These are phyloP conservation scores for Hydriomena furcata DNA, from an alignment of 2,888 invertebrate species.

Conservation along the genomic window DNA sequence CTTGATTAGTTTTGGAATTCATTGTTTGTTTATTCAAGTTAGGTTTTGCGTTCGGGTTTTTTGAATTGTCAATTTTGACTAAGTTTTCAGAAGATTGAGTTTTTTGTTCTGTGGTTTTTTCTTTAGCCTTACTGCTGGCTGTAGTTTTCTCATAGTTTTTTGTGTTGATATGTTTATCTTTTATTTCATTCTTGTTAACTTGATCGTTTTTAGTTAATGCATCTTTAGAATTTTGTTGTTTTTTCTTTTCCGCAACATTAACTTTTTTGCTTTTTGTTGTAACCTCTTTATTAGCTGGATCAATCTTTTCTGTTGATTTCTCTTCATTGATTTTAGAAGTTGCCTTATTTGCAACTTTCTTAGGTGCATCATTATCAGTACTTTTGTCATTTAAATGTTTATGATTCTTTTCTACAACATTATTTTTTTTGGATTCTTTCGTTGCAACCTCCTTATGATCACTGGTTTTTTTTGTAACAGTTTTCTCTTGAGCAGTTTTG, in stretches of 20 bases:
- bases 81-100: constrained; percentile 10
- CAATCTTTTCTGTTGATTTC: background rate
- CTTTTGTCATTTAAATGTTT: too few species aligned
- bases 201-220: background rate
- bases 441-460: background rate
- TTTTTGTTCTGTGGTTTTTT: background rate
- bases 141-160: constrained; percentile 1
- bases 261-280: constrained; percentile 1
- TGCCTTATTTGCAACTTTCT: constrained; percentile 13
- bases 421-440: constrained; percentile 1
- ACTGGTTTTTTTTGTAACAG: background rate
- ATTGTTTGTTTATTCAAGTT: constrained; percentile 5
- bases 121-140: background rate
- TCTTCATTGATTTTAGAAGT: constrained; percentile 1
- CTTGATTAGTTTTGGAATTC: background rate
- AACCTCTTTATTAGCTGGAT: background rate
- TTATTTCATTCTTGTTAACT: background rate
- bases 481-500: background rate
- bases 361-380: constrained; percentile 4
- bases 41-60: constrained; percentile 16
- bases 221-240: background rate
- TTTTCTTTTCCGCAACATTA: background rate
- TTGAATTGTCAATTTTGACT: constrained; percentile 15
- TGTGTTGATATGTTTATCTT: background rate
- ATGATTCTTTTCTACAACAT: background rate